Conservation (phyloP, 2,113 vertebrate species). For the Tachysurus fulvidraco region DNA sequence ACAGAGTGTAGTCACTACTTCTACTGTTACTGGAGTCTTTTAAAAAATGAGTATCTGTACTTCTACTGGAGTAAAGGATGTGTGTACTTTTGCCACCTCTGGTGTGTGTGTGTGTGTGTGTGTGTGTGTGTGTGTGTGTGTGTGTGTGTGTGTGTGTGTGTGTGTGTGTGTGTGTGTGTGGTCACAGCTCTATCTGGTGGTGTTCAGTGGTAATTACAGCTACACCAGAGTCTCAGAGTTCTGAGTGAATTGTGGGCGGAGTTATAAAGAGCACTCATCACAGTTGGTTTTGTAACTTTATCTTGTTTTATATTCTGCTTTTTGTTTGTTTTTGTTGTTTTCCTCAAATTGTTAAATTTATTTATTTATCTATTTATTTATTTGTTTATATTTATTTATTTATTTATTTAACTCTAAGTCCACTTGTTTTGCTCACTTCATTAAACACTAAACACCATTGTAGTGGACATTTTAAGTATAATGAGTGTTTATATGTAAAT, state of each 20-base stretch:
- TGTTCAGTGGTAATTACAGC: not conserved
- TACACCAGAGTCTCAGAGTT: not conserved
- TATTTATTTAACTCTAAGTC: too few relatives aligned
- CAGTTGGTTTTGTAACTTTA: not conserved
- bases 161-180: conserved; percentile 1
- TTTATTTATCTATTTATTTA: not conserved
- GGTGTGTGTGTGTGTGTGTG: too few relatives aligned
- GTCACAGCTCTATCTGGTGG: conserved; percentile 26
- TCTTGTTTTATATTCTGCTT: not conserved
- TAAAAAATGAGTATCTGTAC: too few relatives aligned
- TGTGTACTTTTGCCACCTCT: too few relatives aligned
- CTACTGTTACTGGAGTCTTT: too few relatives aligned
- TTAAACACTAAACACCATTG: too few relatives aligned
- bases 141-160: not conserved
- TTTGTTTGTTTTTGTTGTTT: not conserved
- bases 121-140: too few relatives aligned
- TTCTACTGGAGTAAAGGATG: too few relatives aligned
- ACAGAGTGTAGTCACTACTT: too few relatives aligned
- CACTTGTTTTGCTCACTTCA: too few relatives aligned
- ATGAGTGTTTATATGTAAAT: too few relatives aligned
- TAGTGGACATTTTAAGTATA: too few relatives aligned
- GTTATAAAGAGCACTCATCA: not conserved
- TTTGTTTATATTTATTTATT: not conserved
- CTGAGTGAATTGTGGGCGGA: not conserved
- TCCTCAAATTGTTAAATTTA: not conserved